Evolutionary conservation across 2,113 vertebrate genomes (phyloP).

Genomic region (Terrapene triunguis): DNA sequence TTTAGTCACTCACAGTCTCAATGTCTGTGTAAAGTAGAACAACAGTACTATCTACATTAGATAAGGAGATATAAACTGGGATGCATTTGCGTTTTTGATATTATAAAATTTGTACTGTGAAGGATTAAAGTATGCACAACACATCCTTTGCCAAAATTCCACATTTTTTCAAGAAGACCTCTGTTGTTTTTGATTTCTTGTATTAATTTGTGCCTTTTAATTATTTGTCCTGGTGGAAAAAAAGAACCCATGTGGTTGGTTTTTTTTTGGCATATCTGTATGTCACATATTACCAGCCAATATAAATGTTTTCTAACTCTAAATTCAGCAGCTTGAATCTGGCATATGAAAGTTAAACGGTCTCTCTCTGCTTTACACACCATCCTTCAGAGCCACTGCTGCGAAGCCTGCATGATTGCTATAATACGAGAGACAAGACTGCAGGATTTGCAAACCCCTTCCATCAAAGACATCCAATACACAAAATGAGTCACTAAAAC

Average conservation of each 20-base stretch:
- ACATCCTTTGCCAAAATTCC: not conserved
- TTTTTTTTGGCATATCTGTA: constrained; percentile 26
- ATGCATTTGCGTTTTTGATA: not conserved
- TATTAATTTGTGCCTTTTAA: constrained; percentile 16
- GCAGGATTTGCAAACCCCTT: not conserved
- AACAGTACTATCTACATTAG: not conserved
- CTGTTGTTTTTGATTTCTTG: not conserved
- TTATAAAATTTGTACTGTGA: not conserved
- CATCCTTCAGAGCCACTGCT: accelerated
- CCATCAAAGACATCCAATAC: not conserved
- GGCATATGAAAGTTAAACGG: constrained; percentile 20
- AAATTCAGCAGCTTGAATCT: constrained; percentile 38
- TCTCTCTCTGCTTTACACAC: constrained; percentile 31
- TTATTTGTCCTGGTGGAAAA: constrained; percentile 45
- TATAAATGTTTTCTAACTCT: constrained; percentile 62
- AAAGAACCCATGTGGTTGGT: not conserved
- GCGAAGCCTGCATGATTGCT: not conserved
- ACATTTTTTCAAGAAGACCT: constrained; percentile 29
- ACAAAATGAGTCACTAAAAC: not conserved
- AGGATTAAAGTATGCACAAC: constrained; percentile 30
- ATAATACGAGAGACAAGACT: accelerated
- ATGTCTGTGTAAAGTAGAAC: not conserved
- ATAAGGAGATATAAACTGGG: constrained; percentile 27
- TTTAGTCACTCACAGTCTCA: not conserved
- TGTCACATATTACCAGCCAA: constrained; percentile 61